Evolutionary conservation across 1,140 invertebrate species (phyloP).

Genomic region (Panonychus citri): DNA sequence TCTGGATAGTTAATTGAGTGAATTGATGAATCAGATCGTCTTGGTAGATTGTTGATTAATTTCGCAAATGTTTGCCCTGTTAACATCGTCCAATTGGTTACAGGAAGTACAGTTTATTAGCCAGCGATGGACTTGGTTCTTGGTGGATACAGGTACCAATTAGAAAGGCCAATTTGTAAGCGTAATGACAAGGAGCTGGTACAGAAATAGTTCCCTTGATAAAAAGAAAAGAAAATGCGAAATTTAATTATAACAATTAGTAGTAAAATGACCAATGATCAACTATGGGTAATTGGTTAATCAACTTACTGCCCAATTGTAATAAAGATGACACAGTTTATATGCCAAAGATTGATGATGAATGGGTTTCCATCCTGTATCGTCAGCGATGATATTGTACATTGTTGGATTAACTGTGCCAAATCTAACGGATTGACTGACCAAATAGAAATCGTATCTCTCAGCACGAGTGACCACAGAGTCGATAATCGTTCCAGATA

Average conservation of each 20-base stretch:
- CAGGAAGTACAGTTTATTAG: conserved; percentile 25
- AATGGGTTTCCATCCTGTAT: conserved; percentile 33
- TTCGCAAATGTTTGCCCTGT: no score
- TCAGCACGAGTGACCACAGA: conserved; percentile 55
- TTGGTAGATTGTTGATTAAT: no score
- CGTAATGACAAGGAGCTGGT: conserved; percentile 61
- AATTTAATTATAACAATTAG: conserved; percentile 4
- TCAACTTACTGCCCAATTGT: conserved; percentile 36
- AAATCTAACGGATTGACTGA: conserved; percentile 46
- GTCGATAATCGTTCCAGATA: conserved; percentile 63
- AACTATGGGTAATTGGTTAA: not conserved
- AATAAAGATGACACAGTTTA: conserved; percentile 60
- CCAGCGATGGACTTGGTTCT: conserved; percentile 24
- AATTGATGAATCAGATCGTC: no score
- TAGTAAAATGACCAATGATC: not conserved
- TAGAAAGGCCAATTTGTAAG: conserved; percentile 60
- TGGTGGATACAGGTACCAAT: conserved; percentile 42
- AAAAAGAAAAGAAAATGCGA: conserved; percentile 7
- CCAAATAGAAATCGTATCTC: conserved; percentile 55
- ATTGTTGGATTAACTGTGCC: conserved; percentile 50
- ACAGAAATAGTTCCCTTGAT: conserved; percentile 44
- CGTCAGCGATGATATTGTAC: conserved; percentile 50
- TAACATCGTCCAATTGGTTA: no score
- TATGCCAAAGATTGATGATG: conserved; percentile 47
- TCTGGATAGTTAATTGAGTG: no score